Conservation (phyloP, 2,888 invertebrate genomes). For the Andricus curvator region DNA sequence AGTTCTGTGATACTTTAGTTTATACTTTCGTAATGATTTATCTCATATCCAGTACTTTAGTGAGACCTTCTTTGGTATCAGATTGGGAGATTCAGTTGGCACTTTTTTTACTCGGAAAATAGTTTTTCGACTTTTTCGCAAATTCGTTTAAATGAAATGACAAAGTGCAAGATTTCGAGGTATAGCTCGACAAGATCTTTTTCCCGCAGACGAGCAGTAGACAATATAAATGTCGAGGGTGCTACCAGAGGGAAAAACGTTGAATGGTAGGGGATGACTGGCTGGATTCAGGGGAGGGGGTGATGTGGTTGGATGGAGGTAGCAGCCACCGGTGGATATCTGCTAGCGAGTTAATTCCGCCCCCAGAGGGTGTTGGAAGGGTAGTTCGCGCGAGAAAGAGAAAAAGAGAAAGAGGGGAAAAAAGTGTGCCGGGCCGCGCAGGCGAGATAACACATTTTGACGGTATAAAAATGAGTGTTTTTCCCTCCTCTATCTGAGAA, state of each 20-base stretch:
- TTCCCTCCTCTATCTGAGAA: slow-evolving; percentile 75
- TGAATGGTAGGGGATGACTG: slow-evolving; percentile 48
- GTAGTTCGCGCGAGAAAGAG: slow-evolving; percentile 52
- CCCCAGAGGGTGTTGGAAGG: slow-evolving; percentile 61
- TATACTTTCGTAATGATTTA: too few relatives aligned
- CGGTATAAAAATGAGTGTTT: slow-evolving; percentile 79
- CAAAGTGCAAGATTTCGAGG: background rate
- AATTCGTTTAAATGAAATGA: background rate
- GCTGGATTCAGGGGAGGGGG: slow-evolving; percentile 32
- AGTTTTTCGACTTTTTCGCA: background rate
- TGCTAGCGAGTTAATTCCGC: slow-evolving; percentile 76
- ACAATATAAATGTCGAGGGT: slow-evolving; percentile 55
- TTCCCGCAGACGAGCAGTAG: slow-evolving; percentile 52
- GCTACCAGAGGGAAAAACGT: slow-evolving; percentile 49
- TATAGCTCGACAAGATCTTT: background rate
- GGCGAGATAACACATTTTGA: slow-evolving; percentile 78
- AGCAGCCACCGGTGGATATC: slow-evolving; percentile 67
- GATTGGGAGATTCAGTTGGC: too few relatives aligned
- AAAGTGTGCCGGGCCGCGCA: slow-evolving; percentile 64
- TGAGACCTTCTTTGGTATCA: too few relatives aligned
- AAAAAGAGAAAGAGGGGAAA: slow-evolving; percentile 49
- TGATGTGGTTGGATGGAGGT: slow-evolving; percentile 43
- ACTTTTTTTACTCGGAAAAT: too few relatives aligned
- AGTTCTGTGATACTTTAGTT: too few relatives aligned
- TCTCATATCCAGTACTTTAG: too few relatives aligned